A percentile compares a stretch with the other conserved stretches of the same genome.
Conservation (phyloP, 2,888 invertebrate species). For the Sphecodes monilicornis region DNA sequence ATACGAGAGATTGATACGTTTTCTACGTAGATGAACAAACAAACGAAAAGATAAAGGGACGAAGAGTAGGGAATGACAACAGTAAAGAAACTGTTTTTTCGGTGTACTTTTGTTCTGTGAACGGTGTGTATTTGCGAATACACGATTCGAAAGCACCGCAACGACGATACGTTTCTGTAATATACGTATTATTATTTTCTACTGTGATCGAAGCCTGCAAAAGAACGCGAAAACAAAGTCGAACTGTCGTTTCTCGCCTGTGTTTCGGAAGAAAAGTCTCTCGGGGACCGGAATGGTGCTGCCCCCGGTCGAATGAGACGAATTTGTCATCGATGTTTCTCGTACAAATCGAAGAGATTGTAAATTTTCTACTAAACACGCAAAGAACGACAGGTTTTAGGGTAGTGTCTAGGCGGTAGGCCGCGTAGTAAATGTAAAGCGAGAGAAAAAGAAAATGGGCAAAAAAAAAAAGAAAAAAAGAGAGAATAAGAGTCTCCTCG, state of each 20-base stretch:
- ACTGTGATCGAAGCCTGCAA: slow-evolving; percentile 65
- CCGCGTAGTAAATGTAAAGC: slow-evolving; percentile 50
- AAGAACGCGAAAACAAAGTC: slow-evolving; percentile 6
- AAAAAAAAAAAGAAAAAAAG: slow-evolving; percentile 14
- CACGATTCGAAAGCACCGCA: slow-evolving; percentile 10
- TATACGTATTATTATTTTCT: slow-evolving; percentile 62
- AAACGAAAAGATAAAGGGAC: neutral
- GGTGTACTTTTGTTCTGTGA: slow-evolving; percentile 42
- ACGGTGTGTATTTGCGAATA: slow-evolving; percentile 22
- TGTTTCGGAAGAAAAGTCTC: neutral
- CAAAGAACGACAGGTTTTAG: slow-evolving; percentile 60
- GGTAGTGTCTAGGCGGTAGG: slow-evolving; percentile 65
- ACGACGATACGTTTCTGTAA: slow-evolving; percentile 41
- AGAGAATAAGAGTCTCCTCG: slow-evolving; percentile 38
- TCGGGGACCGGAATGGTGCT: slow-evolving; percentile 19
- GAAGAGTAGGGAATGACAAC: neutral
- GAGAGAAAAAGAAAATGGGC: neutral
- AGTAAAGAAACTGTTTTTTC: slow-evolving; percentile 19
- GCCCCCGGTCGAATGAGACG: slow-evolving; percentile 71
- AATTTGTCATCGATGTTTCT: slow-evolving; percentile 82
- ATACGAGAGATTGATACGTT: slow-evolving; percentile 54
- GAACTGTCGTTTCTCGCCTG: slow-evolving; percentile 16
- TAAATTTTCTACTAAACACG: slow-evolving; percentile 81
- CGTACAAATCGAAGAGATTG: slow-evolving; percentile 81
- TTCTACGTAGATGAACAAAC: slow-evolving; percentile 32